Base-by-base conservation (phyloP, 2,888 invertebrate genomes). In the Cinara cedri region DNA sequence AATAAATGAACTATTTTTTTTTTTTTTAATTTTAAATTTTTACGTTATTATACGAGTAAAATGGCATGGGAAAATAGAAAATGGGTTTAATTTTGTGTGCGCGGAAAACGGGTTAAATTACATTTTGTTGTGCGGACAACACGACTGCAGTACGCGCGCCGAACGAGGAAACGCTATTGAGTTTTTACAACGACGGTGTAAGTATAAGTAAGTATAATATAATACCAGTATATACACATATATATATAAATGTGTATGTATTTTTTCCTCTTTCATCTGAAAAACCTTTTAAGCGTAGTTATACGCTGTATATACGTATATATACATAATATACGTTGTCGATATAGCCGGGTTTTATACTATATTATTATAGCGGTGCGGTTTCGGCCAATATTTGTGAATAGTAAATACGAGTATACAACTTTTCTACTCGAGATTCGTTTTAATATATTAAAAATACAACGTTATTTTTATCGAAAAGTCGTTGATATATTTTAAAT, bases 21-120 rank as follows among this genome's bases (percentile, higher is more conserved):
- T 34, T 34, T 34, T 34, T 34, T 34, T 34, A 70, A 70, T 70
- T 70, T 70, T 70, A 55, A 70, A 70, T 70, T 42, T n/a, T 34
- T 8, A 14, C 14, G 21, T 54, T 70, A 14, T 54, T 9, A 19
- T 34, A 34, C 6, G 34, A 3, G 34, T 6, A 6, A 14, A 14
- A 46, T 16, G 8, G 16, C 10, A 21, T 4, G n/a, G n/a, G 13
- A n/a, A 34, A 68, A 34, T n/a, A 51, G n/a, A 51, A n/a, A 34
- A 51, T 26, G 34, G 54, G 54, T 70, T 55, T 21, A 42, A 55
- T 55, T 55, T 3, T 14, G 54, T 4, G 19, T 42, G 13, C 13
- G 19, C 42, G 11, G 8, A 44, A 24, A 54, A 70, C 21, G 14
- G 16, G 68, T 70, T 55, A 54, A 70, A 55, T 21, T 70, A 21